Percentiles rank a stretch among this genome's conserved stretches.
These are phyloP conservation scores for Cepaea nemoralis DNA, from an alignment of 1,140 invertebrate species.

Conservation along the genomic window DNA sequence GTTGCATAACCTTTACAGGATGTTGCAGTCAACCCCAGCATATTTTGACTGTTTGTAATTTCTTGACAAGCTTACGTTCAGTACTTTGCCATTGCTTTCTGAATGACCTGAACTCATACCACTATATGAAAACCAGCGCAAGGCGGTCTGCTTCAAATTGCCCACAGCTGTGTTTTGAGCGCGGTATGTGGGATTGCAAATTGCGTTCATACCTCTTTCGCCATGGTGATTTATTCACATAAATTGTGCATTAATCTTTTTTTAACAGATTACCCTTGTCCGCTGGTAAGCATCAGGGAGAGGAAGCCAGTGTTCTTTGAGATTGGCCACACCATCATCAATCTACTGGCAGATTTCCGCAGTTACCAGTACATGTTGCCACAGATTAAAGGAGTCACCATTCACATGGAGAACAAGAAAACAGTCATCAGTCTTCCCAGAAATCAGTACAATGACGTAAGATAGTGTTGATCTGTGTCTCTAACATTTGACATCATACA, in stretches of 20 bases:
- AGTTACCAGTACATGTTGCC: slow-evolving; percentile 89
- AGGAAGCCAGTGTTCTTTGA: slow-evolving; percentile 87
- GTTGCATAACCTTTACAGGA: too few species aligned
- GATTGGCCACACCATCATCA: slow-evolving; percentile 92
- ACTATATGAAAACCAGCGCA: too few species aligned
- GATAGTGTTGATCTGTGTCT: slow-evolving; percentile 28
- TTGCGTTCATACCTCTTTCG: too few species aligned
- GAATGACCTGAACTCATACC: too few species aligned
- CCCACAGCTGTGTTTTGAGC: too few species aligned
- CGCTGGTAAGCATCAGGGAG: slow-evolving; percentile 84
- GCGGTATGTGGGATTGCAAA: too few species aligned
- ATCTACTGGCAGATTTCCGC: slow-evolving; percentile 88
- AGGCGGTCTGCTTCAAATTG: too few species aligned
- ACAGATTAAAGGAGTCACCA: slow-evolving; percentile 82
- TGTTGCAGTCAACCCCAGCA: too few species aligned
- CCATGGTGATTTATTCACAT: neutral
- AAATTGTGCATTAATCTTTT: neutral
- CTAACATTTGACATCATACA: too few species aligned
- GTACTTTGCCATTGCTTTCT: too few species aligned
- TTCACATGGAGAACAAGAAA: slow-evolving; percentile 88
- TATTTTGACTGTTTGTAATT: too few species aligned
- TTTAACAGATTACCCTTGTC: slow-evolving; percentile 83
- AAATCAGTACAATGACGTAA: slow-evolving; percentile 85
- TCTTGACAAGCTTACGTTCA: too few species aligned
- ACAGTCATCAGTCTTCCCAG: slow-evolving; percentile 84